Conservation (phyloP, 2,888 invertebrate genomes). For the Corbicula japonica region DNA sequence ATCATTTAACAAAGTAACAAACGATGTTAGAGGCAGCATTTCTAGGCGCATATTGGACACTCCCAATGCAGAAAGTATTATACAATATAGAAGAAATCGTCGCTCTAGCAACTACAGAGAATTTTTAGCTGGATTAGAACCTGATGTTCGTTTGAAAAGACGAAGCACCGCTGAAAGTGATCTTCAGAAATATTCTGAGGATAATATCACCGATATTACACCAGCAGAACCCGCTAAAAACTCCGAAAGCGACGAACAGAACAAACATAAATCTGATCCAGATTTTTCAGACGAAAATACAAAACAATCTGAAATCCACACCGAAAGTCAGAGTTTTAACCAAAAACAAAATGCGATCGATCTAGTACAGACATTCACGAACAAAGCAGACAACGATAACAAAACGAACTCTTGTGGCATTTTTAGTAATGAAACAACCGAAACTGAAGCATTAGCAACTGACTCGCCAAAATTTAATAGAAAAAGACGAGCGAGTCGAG, state of each 20-base stretch:
- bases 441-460: no score
- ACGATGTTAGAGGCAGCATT: no score
- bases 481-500: no score
- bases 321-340: not conserved
- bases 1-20: no score
- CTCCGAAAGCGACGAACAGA: not conserved
- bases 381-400: not conserved
- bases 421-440: no score
- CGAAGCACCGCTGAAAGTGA: not conserved
- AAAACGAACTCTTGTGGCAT: no score
- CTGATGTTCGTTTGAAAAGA: not conserved
- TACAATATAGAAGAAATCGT: not conserved
- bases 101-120: conserved; percentile 4
- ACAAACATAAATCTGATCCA: not conserved
- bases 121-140: conserved; percentile 19
- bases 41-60: no score
- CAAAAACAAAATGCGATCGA: not conserved
- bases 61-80: no score
- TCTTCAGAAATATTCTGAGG: no score
- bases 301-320: not conserved
- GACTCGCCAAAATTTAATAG: no score
- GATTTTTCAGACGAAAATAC: not conserved
- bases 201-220: no score
- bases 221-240: not conserved
- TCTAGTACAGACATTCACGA: not conserved